Conservation (phyloP, 2,888 invertebrate species). For the Apamea epomidion region DNA sequence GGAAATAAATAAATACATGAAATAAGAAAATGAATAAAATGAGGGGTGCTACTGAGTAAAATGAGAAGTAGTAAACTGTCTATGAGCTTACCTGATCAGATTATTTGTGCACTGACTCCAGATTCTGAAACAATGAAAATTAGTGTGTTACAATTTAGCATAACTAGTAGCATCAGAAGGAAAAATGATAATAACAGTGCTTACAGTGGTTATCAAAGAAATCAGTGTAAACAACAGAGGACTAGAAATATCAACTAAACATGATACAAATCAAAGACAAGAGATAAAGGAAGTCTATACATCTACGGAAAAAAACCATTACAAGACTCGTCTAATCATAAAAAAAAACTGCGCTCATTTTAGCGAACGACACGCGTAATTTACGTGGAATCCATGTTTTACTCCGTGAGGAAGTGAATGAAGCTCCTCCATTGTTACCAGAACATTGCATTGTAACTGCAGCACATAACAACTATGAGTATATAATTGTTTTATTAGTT, state of each 20-base stretch:
- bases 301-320: conserved; percentile 42
- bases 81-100: conserved; percentile 65
- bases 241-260: background rate
- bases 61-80: background rate
- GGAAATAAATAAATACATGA: background rate
- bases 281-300: conserved; percentile 52
- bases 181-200: background rate
- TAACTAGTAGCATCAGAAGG: background rate
- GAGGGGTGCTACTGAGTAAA: background rate
- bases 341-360: conserved; percentile 52
- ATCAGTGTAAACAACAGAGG: background rate
- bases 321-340: conserved; percentile 27
- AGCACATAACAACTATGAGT: conserved; percentile 24
- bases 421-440: conserved; percentile 54
- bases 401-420: conserved; percentile 58
- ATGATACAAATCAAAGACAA: conserved; percentile 21
- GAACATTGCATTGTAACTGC: conserved; percentile 41
- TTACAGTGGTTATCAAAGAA: background rate
- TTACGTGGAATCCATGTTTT: conserved; percentile 62
- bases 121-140: conserved; percentile 69
- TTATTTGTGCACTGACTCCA: conserved; percentile 53
- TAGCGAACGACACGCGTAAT: conserved; percentile 45
- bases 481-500: conserved; percentile 46
- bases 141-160: background rate
- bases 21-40: background rate